phyloP scores from a whole-genome alignment of 2,113 vertebrate genomes.

The Thunnus maccoyii region DNA sequence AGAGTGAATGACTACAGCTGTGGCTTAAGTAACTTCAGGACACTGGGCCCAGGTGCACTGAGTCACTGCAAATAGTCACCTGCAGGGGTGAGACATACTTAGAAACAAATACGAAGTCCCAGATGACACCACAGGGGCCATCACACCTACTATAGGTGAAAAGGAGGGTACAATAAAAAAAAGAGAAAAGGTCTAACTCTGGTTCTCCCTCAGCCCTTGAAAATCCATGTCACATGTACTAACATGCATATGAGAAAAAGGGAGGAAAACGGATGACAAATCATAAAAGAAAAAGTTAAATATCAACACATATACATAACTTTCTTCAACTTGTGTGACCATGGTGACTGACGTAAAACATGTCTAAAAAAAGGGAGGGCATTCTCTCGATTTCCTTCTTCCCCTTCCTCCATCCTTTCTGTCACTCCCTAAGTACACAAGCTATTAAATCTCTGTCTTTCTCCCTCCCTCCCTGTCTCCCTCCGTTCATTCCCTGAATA shows the following conservation, averaged over 20 bases:
- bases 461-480: constrained; percentile 2
- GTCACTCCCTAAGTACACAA: constrained; percentile 50
- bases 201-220: neutral
- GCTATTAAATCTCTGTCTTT: constrained; percentile 42
- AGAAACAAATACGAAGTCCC: too few relatives aligned
- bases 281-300: neutral
- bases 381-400: neutral
- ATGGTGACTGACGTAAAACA: neutral
- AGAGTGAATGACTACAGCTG: too few relatives aligned
- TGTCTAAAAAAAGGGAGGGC: neutral
- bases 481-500: constrained; percentile 49
- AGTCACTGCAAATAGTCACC: too few relatives aligned
- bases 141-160: neutral
- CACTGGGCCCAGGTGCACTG: too few relatives aligned
- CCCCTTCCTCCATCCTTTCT: constrained; percentile 1
- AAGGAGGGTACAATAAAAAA: too few relatives aligned
- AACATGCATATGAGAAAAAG: neutral
- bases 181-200: neutral
- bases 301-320: neutral
- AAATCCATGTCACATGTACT: neutral
- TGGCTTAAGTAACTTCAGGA: too few relatives aligned
- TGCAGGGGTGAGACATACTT: too few relatives aligned
- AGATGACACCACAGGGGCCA: too few relatives aligned
- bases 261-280: neutral
- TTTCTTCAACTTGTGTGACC: neutral